Percentiles rank a stretch among this genome's conserved stretches.
Evolutionary conservation across 2,797 vertebrate genomes (phyloP).

Genomic region (Mallotus villosus): DNA sequence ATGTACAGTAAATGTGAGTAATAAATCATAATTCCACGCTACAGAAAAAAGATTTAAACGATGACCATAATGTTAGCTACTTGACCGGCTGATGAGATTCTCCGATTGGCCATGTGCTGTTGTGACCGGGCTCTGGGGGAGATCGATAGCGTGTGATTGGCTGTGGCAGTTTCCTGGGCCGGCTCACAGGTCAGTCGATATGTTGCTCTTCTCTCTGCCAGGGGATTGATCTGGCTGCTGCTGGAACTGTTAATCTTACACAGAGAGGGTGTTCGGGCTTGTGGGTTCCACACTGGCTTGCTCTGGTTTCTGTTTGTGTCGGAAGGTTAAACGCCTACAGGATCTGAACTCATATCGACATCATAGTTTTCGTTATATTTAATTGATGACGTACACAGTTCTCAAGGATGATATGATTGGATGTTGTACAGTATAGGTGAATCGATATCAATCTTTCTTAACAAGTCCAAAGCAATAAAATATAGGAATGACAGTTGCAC

Average conservation of each 20-base stretch:
- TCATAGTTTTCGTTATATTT: too few species aligned
- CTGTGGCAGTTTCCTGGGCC: slow-evolving; percentile 40
- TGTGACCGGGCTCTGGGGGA: slow-evolving; percentile 48
- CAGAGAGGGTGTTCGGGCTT: background rate
- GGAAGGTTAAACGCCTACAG: too few species aligned
- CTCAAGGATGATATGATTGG: too few species aligned
- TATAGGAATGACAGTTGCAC: too few species aligned
- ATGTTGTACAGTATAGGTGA: too few species aligned
- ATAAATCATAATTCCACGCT: background rate
- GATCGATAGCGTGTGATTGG: slow-evolving; percentile 53
- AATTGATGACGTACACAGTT: too few species aligned
- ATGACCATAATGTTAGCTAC: background rate
- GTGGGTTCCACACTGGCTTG: background rate
- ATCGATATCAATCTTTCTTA: too few species aligned
- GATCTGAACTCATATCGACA: background rate
- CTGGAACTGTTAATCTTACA: slow-evolving; percentile 11
- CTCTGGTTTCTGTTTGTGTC: background rate
- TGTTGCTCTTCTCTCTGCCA: slow-evolving; percentile 59
- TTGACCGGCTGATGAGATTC: background rate
- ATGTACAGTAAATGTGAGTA: background rate
- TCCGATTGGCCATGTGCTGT: slow-evolving; percentile 20
- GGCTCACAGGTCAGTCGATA: slow-evolving; percentile 49
- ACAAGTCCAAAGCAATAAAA: too few species aligned
- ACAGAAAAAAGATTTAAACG: background rate
- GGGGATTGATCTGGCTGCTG: slow-evolving; percentile 49